Base-by-base conservation (phyloP, 2,113 vertebrate genomes). In the Phrynosoma blainvillii region DNA sequence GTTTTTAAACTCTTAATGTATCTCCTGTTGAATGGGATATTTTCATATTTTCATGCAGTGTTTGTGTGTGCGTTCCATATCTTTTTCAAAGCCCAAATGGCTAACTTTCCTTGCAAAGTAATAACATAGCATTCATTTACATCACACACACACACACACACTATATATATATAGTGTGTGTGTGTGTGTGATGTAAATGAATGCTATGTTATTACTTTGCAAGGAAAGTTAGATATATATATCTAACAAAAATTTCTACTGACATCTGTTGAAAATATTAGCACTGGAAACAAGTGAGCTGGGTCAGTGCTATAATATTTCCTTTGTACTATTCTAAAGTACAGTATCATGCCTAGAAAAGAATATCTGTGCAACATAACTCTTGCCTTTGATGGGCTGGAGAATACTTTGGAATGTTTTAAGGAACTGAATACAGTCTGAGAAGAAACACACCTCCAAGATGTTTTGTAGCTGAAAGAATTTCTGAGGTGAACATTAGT, bases 211-310 rank as follows among this genome's bases (percentile, higher is more conserved):
- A n/a, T n/a, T n/a, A n/a, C n/a, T n/a, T n/a, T n/a, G n/a, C n/a
- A n/a, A n/a, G n/a, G n/a, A n/a, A n/a, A n/a, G n/a, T n/a, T n/a
- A n/a, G n/a, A n/a, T 91, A 85, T 23, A 76, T 65, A 86, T 70
- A 90, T 90, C 71, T 70, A 88, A 89, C 9, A 1, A 75, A 32
- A 79, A 68, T n/a, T 84, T 84, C 85, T 91, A 84, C 86, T 79
- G 91, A 92, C 59, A 84, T 91, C 93, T 94, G 88, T n/a, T 93
- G 87, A 87, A 93, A 83, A 91, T 77, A 75, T 89, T 90, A 92
- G 82, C 21, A 27, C 52, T 84, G 42, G 25, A 91, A 89, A 89
- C 79, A 87, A 40, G 65, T 47, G 25, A 86, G 12, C 88, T 86
- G 71, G 82, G 52, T 25, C 14, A 62, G 40, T 90, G 54, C 32